phyloP scores from a whole-genome alignment of 2,113 vertebrate genomes.

The Limnothrissa miodon region DNA sequence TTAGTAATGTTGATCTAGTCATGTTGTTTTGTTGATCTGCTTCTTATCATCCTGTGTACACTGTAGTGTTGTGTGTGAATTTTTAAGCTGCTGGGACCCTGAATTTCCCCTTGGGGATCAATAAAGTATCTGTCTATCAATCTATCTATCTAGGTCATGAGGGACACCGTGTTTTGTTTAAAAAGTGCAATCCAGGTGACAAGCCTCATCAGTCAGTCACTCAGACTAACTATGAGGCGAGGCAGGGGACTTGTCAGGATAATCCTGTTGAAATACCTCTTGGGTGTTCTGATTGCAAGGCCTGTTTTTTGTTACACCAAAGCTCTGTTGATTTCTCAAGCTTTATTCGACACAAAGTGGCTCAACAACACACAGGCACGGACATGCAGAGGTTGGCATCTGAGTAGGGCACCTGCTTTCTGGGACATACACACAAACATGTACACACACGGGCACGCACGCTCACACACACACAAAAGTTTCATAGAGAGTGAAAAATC shows the following conservation, averaged over 20 bases:
- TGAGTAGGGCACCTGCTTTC: not conserved
- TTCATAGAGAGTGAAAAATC: not conserved
- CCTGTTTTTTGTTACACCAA: not conserved
- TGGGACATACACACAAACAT: not conserved
- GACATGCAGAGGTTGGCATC: not conserved
- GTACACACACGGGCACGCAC: not conserved
- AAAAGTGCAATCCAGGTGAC: slow-evolving; percentile 6
- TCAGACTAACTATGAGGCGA: not conserved
- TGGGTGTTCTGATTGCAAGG: slow-evolving; percentile 4
- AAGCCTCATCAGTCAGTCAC: not conserved
- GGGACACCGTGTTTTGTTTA: not conserved
- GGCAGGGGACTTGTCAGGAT: not conserved
- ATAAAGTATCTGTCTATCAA: too few relatives aligned
- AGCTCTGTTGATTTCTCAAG: not conserved
- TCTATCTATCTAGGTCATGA: not conserved
- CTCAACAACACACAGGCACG: not conserved
- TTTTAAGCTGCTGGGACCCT: too few relatives aligned
- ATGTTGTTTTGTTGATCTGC: too few relatives aligned
- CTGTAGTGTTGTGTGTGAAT: too few relatives aligned
- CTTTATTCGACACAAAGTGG: not conserved
- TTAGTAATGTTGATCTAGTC: too few relatives aligned
- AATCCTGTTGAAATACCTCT: not conserved
- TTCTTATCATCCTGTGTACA: too few relatives aligned
- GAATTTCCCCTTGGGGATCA: too few relatives aligned
- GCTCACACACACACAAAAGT: not conserved